phyloP scores from a whole-genome alignment of 2,113 vertebrate species.

The Peromyscus maniculatus region DNA sequence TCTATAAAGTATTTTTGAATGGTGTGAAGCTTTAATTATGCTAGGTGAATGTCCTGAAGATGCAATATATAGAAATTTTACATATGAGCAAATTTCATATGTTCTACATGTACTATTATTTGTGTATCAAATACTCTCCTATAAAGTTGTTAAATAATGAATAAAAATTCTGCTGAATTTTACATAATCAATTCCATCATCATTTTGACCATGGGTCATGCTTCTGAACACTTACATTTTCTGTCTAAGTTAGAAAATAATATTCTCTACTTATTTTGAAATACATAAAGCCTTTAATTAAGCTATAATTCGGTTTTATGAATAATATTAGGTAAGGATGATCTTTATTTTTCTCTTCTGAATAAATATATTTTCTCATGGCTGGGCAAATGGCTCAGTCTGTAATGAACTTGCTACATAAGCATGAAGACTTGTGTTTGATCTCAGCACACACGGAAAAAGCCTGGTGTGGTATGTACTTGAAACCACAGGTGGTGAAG shows the following conservation, averaged over 20 bases:
- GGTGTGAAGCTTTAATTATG: neutral
- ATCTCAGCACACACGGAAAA: too few relatives aligned
- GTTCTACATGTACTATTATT: neutral
- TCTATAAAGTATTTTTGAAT: neutral
- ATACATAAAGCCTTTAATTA: neutral
- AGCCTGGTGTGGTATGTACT: neutral
- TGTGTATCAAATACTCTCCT: neutral
- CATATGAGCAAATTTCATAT: neutral
- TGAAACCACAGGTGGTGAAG: neutral
- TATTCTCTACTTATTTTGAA: neutral
- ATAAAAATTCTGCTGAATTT: neutral
- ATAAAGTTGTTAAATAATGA: neutral
- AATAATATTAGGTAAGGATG: neutral
- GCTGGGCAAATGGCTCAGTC: neutral
- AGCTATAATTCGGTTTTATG: neutral
- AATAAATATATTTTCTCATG: neutral
- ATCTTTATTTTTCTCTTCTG: slow-evolving; percentile 8
- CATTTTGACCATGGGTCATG: neutral
- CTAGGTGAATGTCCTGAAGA: neutral
- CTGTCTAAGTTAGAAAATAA: neutral
- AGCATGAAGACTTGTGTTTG: neutral
- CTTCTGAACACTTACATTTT: neutral
- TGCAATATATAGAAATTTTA: neutral
- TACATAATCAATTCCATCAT: neutral
- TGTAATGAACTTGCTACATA: neutral